Conservation (phyloP, 2,888 invertebrate genomes). For the Trypoxylon attenuatum region DNA sequence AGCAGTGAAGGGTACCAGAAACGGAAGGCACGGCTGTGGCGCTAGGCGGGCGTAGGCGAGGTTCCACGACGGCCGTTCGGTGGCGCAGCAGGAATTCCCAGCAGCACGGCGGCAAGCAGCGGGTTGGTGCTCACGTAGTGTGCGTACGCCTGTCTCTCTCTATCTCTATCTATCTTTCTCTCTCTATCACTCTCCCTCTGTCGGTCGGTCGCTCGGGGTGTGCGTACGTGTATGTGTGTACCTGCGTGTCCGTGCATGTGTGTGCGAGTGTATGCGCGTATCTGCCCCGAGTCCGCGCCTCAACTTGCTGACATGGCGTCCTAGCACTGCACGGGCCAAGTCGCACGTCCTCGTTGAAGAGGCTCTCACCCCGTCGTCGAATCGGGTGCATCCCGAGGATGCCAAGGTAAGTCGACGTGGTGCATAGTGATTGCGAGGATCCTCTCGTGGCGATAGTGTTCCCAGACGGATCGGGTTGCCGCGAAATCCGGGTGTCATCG, state of each 20-base stretch:
- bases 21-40: slow-evolving; percentile 60
- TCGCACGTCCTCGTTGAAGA: slow-evolving; percentile 59
- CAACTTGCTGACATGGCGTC: slow-evolving; percentile 74
- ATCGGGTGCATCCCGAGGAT: slow-evolving; percentile 60
- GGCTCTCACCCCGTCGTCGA: slow-evolving; percentile 57
- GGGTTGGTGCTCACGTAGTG: slow-evolving; percentile 54
- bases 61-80: slow-evolving; percentile 67
- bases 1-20: slow-evolving; percentile 64
- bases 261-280: slow-evolving; percentile 50
- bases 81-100: slow-evolving; percentile 67
- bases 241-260: slow-evolving; percentile 9
- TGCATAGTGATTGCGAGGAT: slow-evolving; percentile 35
- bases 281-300: slow-evolving; percentile 60
- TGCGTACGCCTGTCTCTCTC: slow-evolving; percentile 49
- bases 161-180: no score
- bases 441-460: slow-evolving; percentile 12
- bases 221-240: slow-evolving; percentile 2
- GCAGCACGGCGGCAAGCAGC: slow-evolving; percentile 50
- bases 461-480: slow-evolving; percentile 11
- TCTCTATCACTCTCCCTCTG: no score
- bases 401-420: slow-evolving; percentile 67
- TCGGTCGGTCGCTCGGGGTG: slow-evolving; percentile 16
- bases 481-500: slow-evolving; percentile 49
- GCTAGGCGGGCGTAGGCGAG: slow-evolving; percentile 69
- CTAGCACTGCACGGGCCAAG: slow-evolving; percentile 65